phyloP scores from a whole-genome alignment of 2,888 invertebrate genomes.

The Stenodera caucasica region DNA sequence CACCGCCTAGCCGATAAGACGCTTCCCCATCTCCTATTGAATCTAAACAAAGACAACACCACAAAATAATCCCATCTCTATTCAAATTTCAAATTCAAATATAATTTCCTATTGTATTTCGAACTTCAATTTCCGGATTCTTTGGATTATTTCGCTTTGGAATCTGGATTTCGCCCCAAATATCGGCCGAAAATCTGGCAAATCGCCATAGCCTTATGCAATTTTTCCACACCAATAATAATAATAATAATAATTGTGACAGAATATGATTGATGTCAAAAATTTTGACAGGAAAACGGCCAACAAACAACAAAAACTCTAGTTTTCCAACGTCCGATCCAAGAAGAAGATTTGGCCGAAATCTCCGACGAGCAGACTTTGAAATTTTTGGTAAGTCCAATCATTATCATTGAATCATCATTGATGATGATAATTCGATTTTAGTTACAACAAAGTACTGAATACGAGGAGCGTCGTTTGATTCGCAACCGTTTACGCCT shows the following conservation, averaged over 20 bases:
- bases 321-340: slow-evolving; percentile 55
- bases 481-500: slow-evolving; percentile 79
- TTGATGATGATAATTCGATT: slow-evolving; percentile 37
- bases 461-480: slow-evolving; percentile 84
- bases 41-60: slow-evolving; percentile 7
- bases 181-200: not conserved
- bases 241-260: no score
- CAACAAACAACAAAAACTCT: slow-evolving; percentile 49
- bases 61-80: no score
- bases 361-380: slow-evolving; percentile 78
- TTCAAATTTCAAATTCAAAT: no score
- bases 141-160: not conserved
- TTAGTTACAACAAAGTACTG: slow-evolving; percentile 81
- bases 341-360: slow-evolving; percentile 67
- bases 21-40: not conserved
- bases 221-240: not conserved
- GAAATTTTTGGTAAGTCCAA: slow-evolving; percentile 66
- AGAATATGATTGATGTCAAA: no score
- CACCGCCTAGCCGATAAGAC: not conserved
- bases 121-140: slow-evolving; percentile 17
- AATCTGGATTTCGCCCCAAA: not conserved
- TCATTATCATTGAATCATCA: not conserved
- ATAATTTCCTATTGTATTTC: not conserved
- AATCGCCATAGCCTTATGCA: slow-evolving; percentile 1
- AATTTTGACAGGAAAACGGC: slow-evolving; percentile 48